Conservation (phyloP, 2,113 vertebrate genomes). For the Ginglymostoma cirratum region DNA sequence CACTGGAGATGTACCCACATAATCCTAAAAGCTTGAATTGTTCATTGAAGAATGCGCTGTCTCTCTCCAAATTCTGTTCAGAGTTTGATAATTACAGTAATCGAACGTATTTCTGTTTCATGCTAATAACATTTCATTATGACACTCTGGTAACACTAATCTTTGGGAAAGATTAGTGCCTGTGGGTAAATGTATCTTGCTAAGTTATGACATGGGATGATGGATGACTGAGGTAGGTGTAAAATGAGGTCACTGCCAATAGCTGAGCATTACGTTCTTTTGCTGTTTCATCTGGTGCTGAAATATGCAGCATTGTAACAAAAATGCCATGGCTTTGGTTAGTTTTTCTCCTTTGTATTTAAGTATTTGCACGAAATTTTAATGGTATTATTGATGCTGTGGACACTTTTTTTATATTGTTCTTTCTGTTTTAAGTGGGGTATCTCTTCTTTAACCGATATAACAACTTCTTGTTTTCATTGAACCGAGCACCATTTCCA, state of each 20-base stretch:
- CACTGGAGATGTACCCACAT: not conserved
- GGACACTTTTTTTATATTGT: not conserved
- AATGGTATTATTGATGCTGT: not conserved
- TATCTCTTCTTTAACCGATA: not conserved
- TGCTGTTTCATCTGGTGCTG: not conserved
- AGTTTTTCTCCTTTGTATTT: too few species aligned
- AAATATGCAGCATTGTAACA: not conserved
- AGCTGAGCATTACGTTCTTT: not conserved
- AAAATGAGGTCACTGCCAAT: not conserved
- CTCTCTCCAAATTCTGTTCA: not conserved
- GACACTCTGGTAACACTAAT: not conserved
- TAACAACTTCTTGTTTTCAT: not conserved
- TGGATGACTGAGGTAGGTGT: constrained; percentile 1
- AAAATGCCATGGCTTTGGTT: not conserved
- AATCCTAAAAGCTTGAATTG: not conserved
- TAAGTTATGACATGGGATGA: not conserved
- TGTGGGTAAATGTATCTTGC: not conserved
- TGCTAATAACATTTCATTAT: constrained; percentile 17
- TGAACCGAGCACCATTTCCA: not conserved
- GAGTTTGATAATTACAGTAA: not conserved
- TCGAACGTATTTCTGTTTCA: not conserved
- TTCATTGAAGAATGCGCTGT: not conserved
- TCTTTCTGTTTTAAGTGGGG: not conserved
- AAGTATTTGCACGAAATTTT: not conserved
- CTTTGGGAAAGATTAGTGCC: not conserved